These are phyloP conservation scores for Micromesistius poutassou DNA, from an alignment of 2,797 vertebrate species.

Conservation along the genomic window DNA sequence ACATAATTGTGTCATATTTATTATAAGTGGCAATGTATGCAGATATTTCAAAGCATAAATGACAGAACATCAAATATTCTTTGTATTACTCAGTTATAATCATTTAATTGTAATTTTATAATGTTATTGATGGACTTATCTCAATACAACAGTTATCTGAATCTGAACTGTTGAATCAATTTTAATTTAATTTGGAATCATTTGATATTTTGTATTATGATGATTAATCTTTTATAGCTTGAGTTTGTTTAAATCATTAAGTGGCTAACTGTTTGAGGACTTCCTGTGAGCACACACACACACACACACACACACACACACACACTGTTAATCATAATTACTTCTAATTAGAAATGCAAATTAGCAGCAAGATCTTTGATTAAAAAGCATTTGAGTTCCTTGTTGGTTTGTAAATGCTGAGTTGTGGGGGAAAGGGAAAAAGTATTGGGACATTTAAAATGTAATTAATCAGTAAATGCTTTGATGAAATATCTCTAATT, in stretches of 20 bases:
- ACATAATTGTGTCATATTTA: not conserved
- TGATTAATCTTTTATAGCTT: not conserved
- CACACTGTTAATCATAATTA: conserved; percentile 52
- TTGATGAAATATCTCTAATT: conserved; percentile 71
- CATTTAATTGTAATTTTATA: not conserved
- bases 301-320: not conserved
- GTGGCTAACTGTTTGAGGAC: not conserved
- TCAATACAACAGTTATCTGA: not conserved
- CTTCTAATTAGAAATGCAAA: conserved; percentile 77
- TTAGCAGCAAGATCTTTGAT: conserved; percentile 71
- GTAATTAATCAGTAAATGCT: conserved; percentile 74
- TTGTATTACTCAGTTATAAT: not conserved
- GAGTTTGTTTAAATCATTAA: not conserved
- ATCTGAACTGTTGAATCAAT: not conserved
- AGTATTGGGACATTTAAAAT: conserved; percentile 59
- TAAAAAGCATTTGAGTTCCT: conserved; percentile 67
- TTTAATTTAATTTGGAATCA: no score
- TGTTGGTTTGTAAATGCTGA: conserved; percentile 69
- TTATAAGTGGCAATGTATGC: not conserved
- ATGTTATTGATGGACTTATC: not conserved
- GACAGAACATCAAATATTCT: not conserved
- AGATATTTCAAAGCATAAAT: not conserved
- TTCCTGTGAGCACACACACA: not conserved
- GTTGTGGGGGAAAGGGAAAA: conserved; percentile 45
- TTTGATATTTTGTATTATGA: not conserved